phyloP scores from a whole-genome alignment of 2,113 vertebrate genomes.

The Dolichallabes microphthalmus region DNA sequence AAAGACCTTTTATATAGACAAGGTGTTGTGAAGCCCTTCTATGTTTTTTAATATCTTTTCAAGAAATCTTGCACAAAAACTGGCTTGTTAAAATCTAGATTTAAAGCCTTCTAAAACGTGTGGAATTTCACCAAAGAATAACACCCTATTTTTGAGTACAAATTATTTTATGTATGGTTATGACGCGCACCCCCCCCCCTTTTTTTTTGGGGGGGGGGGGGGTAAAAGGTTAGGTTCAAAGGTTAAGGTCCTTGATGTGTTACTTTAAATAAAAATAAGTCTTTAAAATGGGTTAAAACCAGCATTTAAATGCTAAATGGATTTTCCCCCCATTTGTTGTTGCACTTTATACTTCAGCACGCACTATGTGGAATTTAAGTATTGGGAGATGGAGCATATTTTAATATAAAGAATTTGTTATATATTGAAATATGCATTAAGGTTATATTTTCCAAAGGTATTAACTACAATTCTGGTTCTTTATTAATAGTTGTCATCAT shows the following conservation, averaged over 20 bases:
- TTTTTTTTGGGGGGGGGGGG: no score
- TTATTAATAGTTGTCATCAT: not conserved
- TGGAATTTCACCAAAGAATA: constrained; percentile 38
- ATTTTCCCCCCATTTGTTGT: constrained; percentile 12
- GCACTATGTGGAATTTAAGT: constrained; percentile 36
- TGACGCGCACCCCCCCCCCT: not conserved
- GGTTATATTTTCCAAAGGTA: constrained; percentile 5
- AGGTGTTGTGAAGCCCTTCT: constrained; percentile 14
- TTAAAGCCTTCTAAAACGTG: not conserved
- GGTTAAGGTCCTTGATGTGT: constrained; percentile 1
- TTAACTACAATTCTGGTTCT: constrained; percentile 9
- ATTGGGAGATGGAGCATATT: constrained; percentile 14
- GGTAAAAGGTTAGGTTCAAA: not conserved
- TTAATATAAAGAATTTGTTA: not conserved
- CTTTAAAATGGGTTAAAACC: constrained; percentile 19
- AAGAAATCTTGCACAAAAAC: not conserved
- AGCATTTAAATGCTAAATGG: constrained; percentile 21
- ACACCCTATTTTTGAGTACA: constrained; percentile 20
- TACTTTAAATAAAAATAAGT: not conserved
- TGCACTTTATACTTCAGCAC: constrained; percentile 50
- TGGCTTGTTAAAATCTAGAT: not conserved
- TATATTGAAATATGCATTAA: not conserved
- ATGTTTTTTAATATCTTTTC: no score
- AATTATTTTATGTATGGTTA: not conserved
- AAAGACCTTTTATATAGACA: constrained; percentile 29